Percentiles rank a stretch among this genome's conserved stretches.
These are phyloP conservation scores for Microcebus ravelobensis DNA, from an alignment of 2,113 vertebrate species.

Conservation along the genomic window DNA sequence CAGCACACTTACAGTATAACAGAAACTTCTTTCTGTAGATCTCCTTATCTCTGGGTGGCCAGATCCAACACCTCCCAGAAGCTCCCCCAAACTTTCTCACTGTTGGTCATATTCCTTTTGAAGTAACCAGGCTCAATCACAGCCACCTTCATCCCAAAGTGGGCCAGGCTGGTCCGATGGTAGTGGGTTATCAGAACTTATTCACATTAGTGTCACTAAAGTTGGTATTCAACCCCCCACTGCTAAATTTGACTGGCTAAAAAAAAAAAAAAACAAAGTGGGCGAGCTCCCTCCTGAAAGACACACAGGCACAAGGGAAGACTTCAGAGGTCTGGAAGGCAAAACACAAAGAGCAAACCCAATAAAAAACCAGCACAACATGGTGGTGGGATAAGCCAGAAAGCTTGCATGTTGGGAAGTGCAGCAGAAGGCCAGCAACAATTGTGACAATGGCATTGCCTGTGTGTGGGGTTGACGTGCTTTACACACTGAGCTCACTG, in stretches of 20 bases:
- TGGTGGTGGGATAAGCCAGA: accelerated
- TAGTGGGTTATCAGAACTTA: too few relatives aligned
- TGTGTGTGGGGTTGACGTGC: background rate
- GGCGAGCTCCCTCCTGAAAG: slow-evolving; percentile 84
- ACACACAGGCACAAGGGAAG: background rate
- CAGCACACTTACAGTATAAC: background rate
- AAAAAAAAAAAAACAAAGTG: too few relatives aligned
- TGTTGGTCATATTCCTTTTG: background rate
- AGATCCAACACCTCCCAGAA: accelerated
- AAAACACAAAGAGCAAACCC: background rate
- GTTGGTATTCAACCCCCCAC: too few relatives aligned
- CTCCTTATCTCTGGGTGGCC: background rate
- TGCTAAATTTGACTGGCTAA: too few relatives aligned
- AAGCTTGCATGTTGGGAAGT: background rate
- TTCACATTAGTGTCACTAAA: too few relatives aligned
- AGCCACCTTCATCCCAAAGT: slow-evolving; percentile 89
- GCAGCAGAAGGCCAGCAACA: background rate
- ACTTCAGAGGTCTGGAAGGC: accelerated
- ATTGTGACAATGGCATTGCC: background rate
- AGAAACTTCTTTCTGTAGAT: slow-evolving; percentile 9
- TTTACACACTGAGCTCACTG: accelerated
- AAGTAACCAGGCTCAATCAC: slow-evolving; percentile 52
- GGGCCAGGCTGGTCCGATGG: too few relatives aligned
- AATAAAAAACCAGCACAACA: background rate
- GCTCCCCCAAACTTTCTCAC: accelerated